Base-by-base conservation (phyloP, 2,888 invertebrate genomes). In the Andrena dorsata region DNA sequence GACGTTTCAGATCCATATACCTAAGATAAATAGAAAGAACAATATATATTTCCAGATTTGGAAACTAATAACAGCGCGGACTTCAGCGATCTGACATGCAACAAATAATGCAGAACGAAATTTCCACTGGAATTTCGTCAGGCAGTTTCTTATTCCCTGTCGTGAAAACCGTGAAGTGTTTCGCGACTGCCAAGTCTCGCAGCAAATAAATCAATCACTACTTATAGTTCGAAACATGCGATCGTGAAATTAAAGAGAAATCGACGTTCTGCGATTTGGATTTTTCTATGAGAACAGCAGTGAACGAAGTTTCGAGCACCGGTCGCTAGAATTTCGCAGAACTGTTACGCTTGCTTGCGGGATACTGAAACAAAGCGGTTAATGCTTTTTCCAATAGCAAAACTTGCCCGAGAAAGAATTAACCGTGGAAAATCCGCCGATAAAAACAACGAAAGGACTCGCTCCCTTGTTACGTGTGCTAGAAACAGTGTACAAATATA, bases 321-420 rank as follows among this genome's bases (percentile, higher is more conserved):
- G 10, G 13, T 35, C 6, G 53, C 7, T 32, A 7, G 20, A 53
- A 23, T 49, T 32, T 49, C 35, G 28, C 26, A n/a, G 53, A 28
- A 41, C 3, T 41, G 5, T 23, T 6, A n/a, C 20, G 30, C 1
- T 6, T 23, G 64, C 35, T 51, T 73, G 26, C n/a, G 26, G 35
- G 51, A 35, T 20, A n/a, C 6, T 4, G 26, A 26, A 35, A 28
- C 53, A 53, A 41, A 53, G 35, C 53, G 23, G n/a, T 30, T 51
- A 73, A 73, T 64, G 51, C 64, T 73, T 73, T 64, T 41, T 20
- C 64, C 72, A 35, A 73, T 64, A 73, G 35, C 5, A 32, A 73
- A 64, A 41, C 72, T 20, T 47, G 64, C 13, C 32, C 8, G 28
- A 26, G 23, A 73, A 53, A 64, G 72, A 73, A 35, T 35, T 64